phyloP scores from a whole-genome alignment of 1,140 invertebrate species.

The Drosophila bocki region DNA sequence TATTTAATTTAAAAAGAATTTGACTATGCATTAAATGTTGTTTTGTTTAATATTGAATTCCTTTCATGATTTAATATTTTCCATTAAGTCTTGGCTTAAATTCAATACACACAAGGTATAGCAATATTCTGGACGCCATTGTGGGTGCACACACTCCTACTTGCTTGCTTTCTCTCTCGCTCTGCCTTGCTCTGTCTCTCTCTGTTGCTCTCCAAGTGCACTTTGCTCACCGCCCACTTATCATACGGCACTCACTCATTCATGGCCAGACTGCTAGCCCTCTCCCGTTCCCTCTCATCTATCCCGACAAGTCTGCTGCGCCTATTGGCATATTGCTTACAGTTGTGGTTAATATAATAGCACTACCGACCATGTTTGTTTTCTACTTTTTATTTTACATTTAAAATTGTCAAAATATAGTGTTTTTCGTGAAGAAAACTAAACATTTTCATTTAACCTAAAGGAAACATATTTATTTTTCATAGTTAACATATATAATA shows the following conservation, averaged over 20 bases:
- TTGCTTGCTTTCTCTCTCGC: conserved; percentile 14
- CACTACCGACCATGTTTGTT: too few species aligned
- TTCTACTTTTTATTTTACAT: too few species aligned
- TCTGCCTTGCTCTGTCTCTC: conserved; percentile 11
- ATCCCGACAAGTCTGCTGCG: conserved; percentile 36
- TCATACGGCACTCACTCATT: conserved; percentile 75
- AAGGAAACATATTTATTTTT: neutral
- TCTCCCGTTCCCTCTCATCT: neutral
- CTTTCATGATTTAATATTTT: neutral
- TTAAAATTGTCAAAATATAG: neutral
- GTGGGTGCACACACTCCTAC: conserved; percentile 4
- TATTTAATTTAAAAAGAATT: too few species aligned
- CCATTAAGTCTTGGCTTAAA: neutral
- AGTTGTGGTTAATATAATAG: neutral
- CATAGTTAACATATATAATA: too few species aligned
- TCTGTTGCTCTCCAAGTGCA: conserved; percentile 14
- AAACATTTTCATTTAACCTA: neutral
- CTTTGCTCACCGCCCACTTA: conserved; percentile 69
- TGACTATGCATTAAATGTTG: too few species aligned
- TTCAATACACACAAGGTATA: neutral
- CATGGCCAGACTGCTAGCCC: conserved; percentile 65
- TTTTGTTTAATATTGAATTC: too few species aligned
- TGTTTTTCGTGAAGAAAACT: neutral
- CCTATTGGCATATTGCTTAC: conserved; percentile 61
- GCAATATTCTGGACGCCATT: conserved; percentile 12